Conservation (phyloP, 2,113 vertebrate species). For the Neogobius melanostomus region DNA sequence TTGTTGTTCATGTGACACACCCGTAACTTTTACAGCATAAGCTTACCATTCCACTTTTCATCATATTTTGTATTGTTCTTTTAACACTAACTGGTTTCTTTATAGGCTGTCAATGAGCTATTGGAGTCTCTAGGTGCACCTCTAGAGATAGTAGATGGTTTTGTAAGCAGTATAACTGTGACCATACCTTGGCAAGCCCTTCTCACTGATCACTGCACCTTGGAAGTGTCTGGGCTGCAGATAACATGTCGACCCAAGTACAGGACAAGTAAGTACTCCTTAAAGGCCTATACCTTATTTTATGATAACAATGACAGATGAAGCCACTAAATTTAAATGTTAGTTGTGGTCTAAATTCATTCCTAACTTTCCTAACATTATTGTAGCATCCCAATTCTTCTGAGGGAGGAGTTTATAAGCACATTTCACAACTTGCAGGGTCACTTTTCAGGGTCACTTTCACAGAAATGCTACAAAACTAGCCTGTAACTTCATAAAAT, state of each 20-base stretch:
- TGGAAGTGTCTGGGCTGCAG: constrained; percentile 86
- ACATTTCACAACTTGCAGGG: too few species aligned
- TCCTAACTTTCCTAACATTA: too few species aligned
- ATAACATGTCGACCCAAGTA: constrained; percentile 88
- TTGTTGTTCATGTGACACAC: neutral
- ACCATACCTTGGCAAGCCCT: constrained; percentile 91
- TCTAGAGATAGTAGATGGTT: constrained; percentile 88
- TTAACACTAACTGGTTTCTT: neutral
- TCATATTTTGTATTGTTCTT: constrained; percentile 2
- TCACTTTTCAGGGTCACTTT: too few species aligned
- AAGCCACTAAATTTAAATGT: too few species aligned
- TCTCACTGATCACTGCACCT: constrained; percentile 89
- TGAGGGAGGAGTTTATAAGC: too few species aligned
- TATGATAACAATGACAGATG: too few species aligned
- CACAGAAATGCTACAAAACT: too few species aligned
- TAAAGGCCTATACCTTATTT: too few species aligned
- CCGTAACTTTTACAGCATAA: neutral
- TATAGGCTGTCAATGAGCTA: constrained; percentile 87
- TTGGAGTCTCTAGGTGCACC: constrained; percentile 86
- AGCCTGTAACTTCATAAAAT: too few species aligned
- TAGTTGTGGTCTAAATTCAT: too few species aligned
- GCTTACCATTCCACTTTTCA: neutral
- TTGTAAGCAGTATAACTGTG: constrained; percentile 84
- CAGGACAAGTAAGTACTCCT: constrained; percentile 78
- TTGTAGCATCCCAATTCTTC: too few species aligned